Base-by-base conservation (phyloP, 2,113 vertebrate species). In the Tachuris rubrigastra region DNA sequence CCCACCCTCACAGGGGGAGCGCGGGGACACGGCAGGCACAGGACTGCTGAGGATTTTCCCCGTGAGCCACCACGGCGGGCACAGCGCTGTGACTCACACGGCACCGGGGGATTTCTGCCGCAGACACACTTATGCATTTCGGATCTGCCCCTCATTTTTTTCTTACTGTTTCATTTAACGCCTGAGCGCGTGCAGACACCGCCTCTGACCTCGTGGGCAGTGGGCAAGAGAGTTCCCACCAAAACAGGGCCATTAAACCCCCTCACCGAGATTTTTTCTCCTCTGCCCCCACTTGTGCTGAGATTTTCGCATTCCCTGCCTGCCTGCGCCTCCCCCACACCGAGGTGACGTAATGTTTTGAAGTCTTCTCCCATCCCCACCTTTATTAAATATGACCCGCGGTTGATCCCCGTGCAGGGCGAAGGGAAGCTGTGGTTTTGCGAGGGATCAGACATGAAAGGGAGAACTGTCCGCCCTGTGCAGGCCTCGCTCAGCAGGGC, bases 311-410 rank as follows among this genome's bases (percentile, higher is more conserved):
- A 87, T 93, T 93, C 92, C 89, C 94, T 22, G 73, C 49, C 63
- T 52, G 66, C 84, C 89, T 47, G 77, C 66, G 72, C 95, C 93
- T 90, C 87, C 37, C n/a, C 90, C 90, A 90, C 96, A 65, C 95
- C 37, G 67, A 71, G 93, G 76, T 97, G 97, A 98, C 60, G 83
- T 97, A 91, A 97, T 93, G 91, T 91, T 95, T 92, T 91, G 93
- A 77, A 72, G 47, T 25, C 91, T 93, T 94, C 87, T 94, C 80
- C 93, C 95, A 96, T 98, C 98, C 98, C 98, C 98, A 97, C 98
- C 96, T 98, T 98, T 97, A 95, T 97, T 98, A 98, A 98, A 98
- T 98, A 99, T 98, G 98, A 98, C 98, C 98, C 72, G 91, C n/a
- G 14, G 67, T 68, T 98, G 98, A 98, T 98, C 98, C 96, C 97